These are phyloP conservation scores for Geophilus truncorum DNA, from an alignment of 2,888 invertebrate species.

Conservation along the genomic window DNA sequence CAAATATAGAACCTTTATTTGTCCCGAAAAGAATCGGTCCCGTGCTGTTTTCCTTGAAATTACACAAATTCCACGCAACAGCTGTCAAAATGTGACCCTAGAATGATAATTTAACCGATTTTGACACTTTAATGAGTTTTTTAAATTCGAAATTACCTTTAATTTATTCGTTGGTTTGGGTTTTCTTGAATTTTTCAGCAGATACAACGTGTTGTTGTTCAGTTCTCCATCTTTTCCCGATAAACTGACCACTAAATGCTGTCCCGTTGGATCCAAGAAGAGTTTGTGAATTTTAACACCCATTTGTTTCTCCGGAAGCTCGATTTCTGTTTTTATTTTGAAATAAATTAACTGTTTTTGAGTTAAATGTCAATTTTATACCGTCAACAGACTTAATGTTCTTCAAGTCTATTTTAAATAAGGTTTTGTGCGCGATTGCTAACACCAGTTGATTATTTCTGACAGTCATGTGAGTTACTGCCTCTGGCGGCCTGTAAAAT, in stretches of 20 bases:
- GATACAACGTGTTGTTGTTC: conserved; percentile 65
- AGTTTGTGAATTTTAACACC: conserved; percentile 50
- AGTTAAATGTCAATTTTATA: too few species aligned
- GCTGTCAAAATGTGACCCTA: conserved; percentile 78
- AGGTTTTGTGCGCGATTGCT: conserved; percentile 72
- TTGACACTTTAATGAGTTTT: neutral
- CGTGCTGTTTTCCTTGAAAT: conserved; percentile 60
- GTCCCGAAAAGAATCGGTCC: conserved; percentile 85
- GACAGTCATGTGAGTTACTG: conserved; percentile 73
- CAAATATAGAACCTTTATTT: conserved; percentile 78
- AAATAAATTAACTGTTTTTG: too few species aligned
- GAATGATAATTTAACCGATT: too few species aligned
- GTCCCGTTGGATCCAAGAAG: conserved; percentile 80
- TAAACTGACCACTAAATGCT: conserved; percentile 74
- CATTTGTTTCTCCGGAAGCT: conserved; percentile 36
- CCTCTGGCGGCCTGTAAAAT: conserved; percentile 71
- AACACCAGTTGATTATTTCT: conserved; percentile 76
- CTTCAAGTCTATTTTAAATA: conserved; percentile 75
- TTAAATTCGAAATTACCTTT: conserved; percentile 43
- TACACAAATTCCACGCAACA: conserved; percentile 80
- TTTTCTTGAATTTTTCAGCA: conserved; percentile 70
- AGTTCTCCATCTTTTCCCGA: conserved; percentile 54
- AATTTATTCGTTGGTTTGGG: conserved; percentile 57
- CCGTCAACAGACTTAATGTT: conserved; percentile 73
- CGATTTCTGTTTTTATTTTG: conserved; percentile 8